Conservation (phyloP, 2,113 vertebrate species). For the Solea senegalensis region DNA sequence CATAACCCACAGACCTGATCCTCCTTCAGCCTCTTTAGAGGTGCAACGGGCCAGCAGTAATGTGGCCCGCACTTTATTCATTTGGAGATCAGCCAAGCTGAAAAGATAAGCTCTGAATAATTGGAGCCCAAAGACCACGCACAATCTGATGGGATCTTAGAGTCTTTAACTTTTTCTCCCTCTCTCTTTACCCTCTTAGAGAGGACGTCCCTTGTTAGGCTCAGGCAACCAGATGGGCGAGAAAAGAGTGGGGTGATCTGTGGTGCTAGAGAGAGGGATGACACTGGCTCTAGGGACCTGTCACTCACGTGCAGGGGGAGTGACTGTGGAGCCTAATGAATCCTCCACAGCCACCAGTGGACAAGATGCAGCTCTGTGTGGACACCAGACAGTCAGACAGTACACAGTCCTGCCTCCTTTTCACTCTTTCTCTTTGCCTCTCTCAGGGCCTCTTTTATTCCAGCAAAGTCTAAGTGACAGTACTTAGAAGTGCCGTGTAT, state of each 20-base stretch:
- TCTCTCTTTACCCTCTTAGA: conserved; percentile 62
- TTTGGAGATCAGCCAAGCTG: conserved; percentile 85
- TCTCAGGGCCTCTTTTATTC: conserved; percentile 35
- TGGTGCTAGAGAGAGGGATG: conserved; percentile 63
- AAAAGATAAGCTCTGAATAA: conserved; percentile 98
- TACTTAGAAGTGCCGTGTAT: neutral
- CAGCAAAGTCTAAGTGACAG: neutral
- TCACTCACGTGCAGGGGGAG: conserved; percentile 76
- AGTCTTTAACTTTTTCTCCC: conserved; percentile 69
- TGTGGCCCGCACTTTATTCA: conserved; percentile 88
- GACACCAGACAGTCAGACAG: conserved; percentile 76
- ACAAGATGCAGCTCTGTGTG: conserved; percentile 74
- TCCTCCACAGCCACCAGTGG: conserved; percentile 81
- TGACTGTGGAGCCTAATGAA: conserved; percentile 75
- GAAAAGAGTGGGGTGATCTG: conserved; percentile 73
- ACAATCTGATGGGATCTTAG: conserved; percentile 82
- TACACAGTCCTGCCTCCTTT: conserved; percentile 64
- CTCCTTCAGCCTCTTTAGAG: conserved; percentile 84
- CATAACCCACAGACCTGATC: conserved; percentile 86
- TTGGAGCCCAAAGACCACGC: conserved; percentile 88
- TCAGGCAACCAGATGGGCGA: conserved; percentile 86
- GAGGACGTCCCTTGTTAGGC: conserved; percentile 79
- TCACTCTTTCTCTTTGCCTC: conserved; percentile 27
- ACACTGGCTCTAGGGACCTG: conserved; percentile 69
- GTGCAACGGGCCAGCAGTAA: conserved; percentile 90